Conservation (phyloP, 2,888 invertebrate species). For the Nephrotoma guestfalica region DNA sequence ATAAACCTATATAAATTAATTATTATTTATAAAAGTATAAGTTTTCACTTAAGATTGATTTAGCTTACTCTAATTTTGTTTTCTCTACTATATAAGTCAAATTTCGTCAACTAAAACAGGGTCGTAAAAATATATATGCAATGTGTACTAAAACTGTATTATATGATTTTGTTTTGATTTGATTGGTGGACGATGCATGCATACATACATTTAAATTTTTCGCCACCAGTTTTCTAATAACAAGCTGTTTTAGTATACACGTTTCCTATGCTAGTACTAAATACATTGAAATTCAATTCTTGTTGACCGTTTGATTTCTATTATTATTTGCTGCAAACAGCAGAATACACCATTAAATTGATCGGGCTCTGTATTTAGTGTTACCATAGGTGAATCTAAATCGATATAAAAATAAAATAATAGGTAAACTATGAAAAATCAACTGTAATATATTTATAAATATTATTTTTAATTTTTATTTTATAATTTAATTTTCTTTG, state of each 20-base stretch:
- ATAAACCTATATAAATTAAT: neutral
- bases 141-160: neutral
- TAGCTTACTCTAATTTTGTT: neutral
- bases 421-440: neutral
- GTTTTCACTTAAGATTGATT: neutral
- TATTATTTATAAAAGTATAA: neutral
- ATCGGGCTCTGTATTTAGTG: neutral
- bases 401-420: neutral
- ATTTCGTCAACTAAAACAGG: neutral
- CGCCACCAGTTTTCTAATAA: too few relatives aligned
- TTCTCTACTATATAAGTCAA: neutral
- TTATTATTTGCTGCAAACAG: neutral
- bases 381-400: neutral
- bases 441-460: neutral
- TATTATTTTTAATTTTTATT: neutral
- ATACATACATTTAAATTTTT: neutral
- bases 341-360: neutral
- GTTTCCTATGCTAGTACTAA: neutral
- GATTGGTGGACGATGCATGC: neutral
- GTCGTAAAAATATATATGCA: neutral
- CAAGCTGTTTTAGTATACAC: neutral
- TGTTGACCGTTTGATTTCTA: neutral
- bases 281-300: neutral
- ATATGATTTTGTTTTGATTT: neutral
- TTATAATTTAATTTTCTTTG: neutral